A percentile compares a stretch with the other conserved stretches of the same genome.
phyloP scores from a whole-genome alignment of 2,888 invertebrate species.

The Hetaerina titia region DNA sequence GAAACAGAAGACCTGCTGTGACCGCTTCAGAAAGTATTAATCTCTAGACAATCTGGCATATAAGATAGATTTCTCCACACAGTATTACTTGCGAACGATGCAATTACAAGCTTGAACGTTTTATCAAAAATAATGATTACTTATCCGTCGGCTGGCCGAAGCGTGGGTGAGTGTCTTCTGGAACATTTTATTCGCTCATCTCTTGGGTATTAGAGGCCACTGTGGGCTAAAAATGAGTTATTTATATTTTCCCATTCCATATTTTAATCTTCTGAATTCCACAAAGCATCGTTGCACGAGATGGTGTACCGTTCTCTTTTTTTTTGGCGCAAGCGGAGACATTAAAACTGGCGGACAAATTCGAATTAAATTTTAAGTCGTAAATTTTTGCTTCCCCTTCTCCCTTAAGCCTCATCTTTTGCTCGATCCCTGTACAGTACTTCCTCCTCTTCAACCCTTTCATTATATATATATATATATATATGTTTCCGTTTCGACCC shows the following conservation, averaged over 20 bases:
- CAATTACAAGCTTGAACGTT: neutral
- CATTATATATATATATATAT: constrained; percentile 11
- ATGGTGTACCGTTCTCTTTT: constrained; percentile 44
- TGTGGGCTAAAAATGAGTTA: neutral
- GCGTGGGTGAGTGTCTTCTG: neutral
- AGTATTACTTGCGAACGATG: too few relatives aligned
- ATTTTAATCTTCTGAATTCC: constrained; percentile 30
- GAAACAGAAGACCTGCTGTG: too few relatives aligned
- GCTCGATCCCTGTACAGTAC: neutral
- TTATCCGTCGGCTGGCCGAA: neutral
- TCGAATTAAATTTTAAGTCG: constrained; percentile 34
- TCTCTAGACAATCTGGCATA: too few relatives aligned
- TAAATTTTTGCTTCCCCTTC: neutral
- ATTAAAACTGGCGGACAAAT: constrained; percentile 29
- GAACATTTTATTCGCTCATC: neutral
- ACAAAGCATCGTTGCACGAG: neutral
- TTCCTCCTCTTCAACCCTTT: constrained; percentile 35
- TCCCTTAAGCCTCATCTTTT: neutral
- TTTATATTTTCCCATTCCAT: neutral
- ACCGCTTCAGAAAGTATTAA: too few relatives aligned
- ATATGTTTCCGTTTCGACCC: neutral
- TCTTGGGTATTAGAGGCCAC: neutral
- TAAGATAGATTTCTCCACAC: too few relatives aligned
- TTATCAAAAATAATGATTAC: neutral
- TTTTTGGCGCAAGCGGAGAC: neutral